A percentile compares a stretch with the other conserved stretches of the same genome.
Conservation (phyloP, 1,140 invertebrate genomes). For the Drosophila paulistorum region DNA sequence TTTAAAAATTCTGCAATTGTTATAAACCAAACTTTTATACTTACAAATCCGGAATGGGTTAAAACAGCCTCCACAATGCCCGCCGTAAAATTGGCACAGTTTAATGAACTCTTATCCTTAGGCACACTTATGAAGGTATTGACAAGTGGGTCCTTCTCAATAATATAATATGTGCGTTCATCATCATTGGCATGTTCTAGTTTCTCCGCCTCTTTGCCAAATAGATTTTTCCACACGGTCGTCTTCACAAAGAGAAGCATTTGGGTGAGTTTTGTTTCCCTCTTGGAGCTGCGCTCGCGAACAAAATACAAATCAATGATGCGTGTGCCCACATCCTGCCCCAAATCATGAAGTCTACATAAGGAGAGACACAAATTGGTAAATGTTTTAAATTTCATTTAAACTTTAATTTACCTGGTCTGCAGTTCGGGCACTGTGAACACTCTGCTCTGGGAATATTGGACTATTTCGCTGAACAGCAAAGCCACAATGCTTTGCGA, state of each 20-base stretch:
- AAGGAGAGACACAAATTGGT: neutral
- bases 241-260: slow-evolving; percentile 98
- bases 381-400: neutral
- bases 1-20: too few relatives aligned
- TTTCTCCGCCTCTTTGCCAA: slow-evolving; percentile 99
- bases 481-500: slow-evolving; percentile 97
- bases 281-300: slow-evolving; percentile 95
- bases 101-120: slow-evolving; percentile 98
- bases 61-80: slow-evolving; percentile 98
- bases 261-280: slow-evolving; percentile 97
- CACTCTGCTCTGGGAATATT: slow-evolving; percentile 98
- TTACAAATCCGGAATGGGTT: slow-evolving; percentile 97
- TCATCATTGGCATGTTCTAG: slow-evolving; percentile 99
- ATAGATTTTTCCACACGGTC: slow-evolving; percentile 98
- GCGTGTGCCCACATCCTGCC: slow-evolving; percentile 96
- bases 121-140: slow-evolving; percentile 99
- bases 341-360: slow-evolving; percentile 93
- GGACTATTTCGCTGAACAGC: slow-evolving; percentile 98
- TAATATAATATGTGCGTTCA: slow-evolving; percentile 98
- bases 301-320: slow-evolving; percentile 97
- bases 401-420: slow-evolving; percentile 51
- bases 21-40: slow-evolving; percentile 76
- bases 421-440: slow-evolving; percentile 97
- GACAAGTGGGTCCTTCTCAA: slow-evolving; percentile 97
- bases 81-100: slow-evolving; percentile 99